Evolutionary conservation across 1,140 invertebrate genomes (phyloP).

Genomic region (Sinella curviseta): DNA sequence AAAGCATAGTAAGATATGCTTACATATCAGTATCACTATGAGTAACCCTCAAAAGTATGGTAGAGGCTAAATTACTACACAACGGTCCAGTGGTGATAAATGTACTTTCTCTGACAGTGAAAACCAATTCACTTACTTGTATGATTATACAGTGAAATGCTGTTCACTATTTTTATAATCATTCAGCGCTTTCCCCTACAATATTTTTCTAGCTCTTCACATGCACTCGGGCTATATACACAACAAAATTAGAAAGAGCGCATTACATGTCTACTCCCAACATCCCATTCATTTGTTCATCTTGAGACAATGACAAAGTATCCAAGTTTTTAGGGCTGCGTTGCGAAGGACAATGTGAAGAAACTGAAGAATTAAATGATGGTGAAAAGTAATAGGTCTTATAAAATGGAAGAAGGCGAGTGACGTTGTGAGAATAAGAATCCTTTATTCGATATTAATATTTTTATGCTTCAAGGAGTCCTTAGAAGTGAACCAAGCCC

Average conservation of each 20-base stretch:
- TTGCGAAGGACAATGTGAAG: background rate
- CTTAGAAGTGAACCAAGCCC: no score
- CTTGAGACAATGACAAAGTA: slow-evolving; percentile 17
- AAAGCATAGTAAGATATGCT: no score
- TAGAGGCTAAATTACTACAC: no score
- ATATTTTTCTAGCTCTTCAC: background rate
- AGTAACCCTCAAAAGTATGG: no score
- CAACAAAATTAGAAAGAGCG: background rate
- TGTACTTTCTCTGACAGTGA: slow-evolving; percentile 6
- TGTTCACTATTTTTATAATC: background rate
- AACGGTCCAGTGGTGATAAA: no score
- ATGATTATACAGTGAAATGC: background rate
- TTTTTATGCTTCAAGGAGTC: background rate
- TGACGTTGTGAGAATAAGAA: no score
- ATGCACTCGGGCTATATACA: background rate
- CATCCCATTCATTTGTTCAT: slow-evolving; percentile 15
- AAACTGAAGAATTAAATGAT: no score
- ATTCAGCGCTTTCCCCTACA: background rate
- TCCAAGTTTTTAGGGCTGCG: background rate
- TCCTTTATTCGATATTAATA: slow-evolving; percentile 1
- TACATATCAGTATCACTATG: no score
- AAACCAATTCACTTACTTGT: slow-evolving; percentile 13
- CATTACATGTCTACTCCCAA: background rate
- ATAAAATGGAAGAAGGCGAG: no score
- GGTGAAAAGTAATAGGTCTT: no score